Percentiles rank a stretch among this genome's conserved stretches.
Evolutionary conservation across 2,797 vertebrate species (phyloP).

Genomic region (Silurus lanzhouensis): DNA sequence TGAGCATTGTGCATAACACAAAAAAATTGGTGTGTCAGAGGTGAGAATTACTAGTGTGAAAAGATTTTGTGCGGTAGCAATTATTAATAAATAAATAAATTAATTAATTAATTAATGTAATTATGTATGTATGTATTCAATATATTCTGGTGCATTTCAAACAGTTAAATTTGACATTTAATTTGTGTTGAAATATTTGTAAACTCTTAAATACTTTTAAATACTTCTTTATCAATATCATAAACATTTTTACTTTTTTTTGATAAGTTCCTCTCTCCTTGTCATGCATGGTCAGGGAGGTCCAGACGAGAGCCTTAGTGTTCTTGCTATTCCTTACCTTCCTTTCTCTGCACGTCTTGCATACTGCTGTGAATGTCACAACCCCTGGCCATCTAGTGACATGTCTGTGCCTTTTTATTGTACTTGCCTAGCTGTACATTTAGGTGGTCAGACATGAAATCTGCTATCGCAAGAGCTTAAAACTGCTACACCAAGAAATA

Average conservation of each 20-base stretch:
- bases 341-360: background rate
- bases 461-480: background rate
- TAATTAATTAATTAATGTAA: too few species aligned
- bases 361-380: constrained; percentile 12
- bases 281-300: background rate
- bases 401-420: background rate
- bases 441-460: background rate
- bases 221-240: background rate
- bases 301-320: background rate
- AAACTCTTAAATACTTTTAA: background rate
- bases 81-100: too few species aligned
- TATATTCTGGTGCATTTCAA: background rate
- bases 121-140: background rate
- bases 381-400: background rate
- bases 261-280: background rate
- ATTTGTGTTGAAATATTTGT: background rate
- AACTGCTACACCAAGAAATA: background rate
- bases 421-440: background rate
- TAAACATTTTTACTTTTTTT: background rate
- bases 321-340: background rate
- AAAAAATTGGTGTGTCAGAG: background rate
- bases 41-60: background rate
- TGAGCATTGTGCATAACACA: background rate
- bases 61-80: background rate
- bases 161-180: background rate